Percentiles rank a stretch among this genome's conserved stretches.
These are phyloP conservation scores for Drosophila colorata DNA, from an alignment of 2,888 invertebrate species.

Conservation along the genomic window DNA sequence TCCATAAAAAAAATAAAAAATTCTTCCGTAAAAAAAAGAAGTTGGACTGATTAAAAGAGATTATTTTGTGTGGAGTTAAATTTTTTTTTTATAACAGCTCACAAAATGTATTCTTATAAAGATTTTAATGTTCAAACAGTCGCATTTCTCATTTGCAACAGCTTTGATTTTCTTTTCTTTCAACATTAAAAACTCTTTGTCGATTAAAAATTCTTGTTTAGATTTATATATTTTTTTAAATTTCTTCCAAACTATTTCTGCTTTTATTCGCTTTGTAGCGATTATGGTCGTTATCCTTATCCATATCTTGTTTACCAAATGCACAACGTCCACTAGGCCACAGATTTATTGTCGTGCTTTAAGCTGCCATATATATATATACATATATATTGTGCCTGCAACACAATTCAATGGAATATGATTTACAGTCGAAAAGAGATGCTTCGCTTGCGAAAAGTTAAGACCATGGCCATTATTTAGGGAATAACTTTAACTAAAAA, in stretches of 20 bases:
- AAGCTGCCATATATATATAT: slow-evolving; percentile 3
- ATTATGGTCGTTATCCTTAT: not conserved
- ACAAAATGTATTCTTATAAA: not conserved
- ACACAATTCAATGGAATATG: slow-evolving; percentile 46
- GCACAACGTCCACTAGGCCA: slow-evolving; percentile 24
- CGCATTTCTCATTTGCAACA: too few species aligned
- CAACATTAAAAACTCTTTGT: too few species aligned
- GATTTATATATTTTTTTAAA: too few species aligned
- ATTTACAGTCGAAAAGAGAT: slow-evolving; percentile 41
- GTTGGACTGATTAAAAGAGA: too few species aligned
- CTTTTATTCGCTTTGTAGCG: not conserved
- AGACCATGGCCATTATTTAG: slow-evolving; percentile 57
- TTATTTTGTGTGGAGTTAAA: too few species aligned
- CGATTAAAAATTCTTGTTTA: too few species aligned
- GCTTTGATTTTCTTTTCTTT: too few species aligned
- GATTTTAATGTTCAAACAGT: not conserved
- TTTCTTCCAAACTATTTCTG: not conserved
- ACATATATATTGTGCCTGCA: slow-evolving; percentile 1
- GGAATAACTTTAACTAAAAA: slow-evolving; percentile 34
- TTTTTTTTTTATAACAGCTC: too few species aligned
- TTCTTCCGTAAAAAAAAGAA: not conserved
- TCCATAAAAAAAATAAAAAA: not conserved
- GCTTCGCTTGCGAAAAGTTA: slow-evolving; percentile 35
- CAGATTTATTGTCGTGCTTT: slow-evolving; percentile 43
- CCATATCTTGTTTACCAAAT: slow-evolving; percentile 30